These are phyloP conservation scores for Cricetomys ansorgei DNA, from an alignment of 2,113 vertebrate species.

Conservation along the genomic window DNA sequence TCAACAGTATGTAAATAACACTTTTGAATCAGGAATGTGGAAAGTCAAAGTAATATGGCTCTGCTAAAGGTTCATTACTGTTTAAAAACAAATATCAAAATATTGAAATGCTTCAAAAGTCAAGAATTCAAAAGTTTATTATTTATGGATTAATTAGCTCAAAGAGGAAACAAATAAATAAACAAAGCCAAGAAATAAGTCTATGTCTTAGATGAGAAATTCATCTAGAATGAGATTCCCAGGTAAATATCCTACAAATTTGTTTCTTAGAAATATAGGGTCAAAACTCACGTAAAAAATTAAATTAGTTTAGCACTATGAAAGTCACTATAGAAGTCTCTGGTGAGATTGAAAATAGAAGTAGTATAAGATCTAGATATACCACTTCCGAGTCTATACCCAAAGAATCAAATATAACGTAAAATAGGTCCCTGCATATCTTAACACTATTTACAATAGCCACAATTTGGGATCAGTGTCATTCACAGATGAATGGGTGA, in stretches of 20 bases:
- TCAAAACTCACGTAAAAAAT: neutral
- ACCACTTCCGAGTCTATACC: neutral
- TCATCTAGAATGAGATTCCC: too few relatives aligned
- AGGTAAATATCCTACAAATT: neutral
- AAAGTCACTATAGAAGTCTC: too few relatives aligned
- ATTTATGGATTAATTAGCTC: neutral
- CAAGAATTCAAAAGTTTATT: neutral
- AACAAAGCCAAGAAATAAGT: neutral
- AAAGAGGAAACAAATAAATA: neutral
- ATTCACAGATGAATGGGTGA: neutral
- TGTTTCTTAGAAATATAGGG: neutral
- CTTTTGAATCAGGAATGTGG: neutral
- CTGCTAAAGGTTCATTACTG: neutral
- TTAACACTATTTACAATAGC: neutral
- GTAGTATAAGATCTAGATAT: neutral
- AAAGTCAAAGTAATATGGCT: neutral
- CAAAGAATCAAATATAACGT: neutral
- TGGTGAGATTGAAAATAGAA: neutral
- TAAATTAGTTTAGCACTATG: neutral
- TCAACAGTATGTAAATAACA: neutral
- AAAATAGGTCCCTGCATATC: neutral
- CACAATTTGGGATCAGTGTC: neutral
- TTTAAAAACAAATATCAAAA: neutral
- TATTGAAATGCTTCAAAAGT: too few relatives aligned
- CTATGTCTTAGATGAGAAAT: neutral